Evolutionary conservation across 1,140 invertebrate species (phyloP).

Genomic region (Ceratosolen fusciceps): DNA sequence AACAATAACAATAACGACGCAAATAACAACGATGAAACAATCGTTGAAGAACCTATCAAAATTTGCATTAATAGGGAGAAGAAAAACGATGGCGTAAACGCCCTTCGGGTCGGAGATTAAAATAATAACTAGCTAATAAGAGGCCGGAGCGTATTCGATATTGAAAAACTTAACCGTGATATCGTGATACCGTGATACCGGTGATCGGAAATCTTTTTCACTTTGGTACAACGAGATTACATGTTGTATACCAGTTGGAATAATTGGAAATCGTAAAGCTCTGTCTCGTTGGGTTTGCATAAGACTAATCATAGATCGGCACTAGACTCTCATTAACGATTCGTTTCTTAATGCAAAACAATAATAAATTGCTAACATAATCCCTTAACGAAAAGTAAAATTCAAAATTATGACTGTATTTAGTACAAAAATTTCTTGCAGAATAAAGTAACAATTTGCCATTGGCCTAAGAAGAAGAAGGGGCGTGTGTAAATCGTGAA

Average conservation of each 20-base stretch:
- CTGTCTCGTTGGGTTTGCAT: no score
- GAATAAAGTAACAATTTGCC: conserved; percentile 14
- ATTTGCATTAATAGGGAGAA: conserved; percentile 38
- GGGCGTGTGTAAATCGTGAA: no score
- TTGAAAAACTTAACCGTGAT: not conserved
- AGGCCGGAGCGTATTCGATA: conserved; percentile 17
- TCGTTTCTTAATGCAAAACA: no score
- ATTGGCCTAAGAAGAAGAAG: no score
- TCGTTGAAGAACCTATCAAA: conserved; percentile 44
- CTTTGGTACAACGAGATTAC: no score
- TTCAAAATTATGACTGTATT: conserved; percentile 22
- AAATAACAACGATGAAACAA: conserved; percentile 53
- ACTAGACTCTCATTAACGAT: no score
- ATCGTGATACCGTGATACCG: conserved; percentile 7
- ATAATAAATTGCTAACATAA: conserved; percentile 1
- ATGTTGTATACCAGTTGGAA: no score
- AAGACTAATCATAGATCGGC: no score
- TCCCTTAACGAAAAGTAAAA: conserved; percentile 5
- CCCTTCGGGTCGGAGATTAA: not conserved
- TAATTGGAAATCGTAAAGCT: no score
- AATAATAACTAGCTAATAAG: not conserved
- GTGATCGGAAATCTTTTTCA: not conserved
- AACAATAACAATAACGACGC: conserved; percentile 46
- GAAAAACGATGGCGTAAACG: conserved; percentile 7
- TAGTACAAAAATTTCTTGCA: conserved; percentile 8